Evolutionary conservation across 2,888 invertebrate genomes (phyloP).

Genomic region (Spodoptera exigua): DNA sequence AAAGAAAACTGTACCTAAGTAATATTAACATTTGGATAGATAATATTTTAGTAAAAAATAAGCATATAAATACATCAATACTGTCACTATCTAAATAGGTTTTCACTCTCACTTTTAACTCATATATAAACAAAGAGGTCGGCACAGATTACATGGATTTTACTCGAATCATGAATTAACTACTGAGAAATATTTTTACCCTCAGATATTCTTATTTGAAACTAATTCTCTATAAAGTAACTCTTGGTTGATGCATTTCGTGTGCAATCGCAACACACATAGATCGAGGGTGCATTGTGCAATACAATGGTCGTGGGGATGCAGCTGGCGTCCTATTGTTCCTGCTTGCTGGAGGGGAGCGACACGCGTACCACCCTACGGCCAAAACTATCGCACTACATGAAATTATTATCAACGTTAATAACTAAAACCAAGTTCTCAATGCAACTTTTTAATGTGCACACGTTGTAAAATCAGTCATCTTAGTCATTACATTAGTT

Average conservation of each 20-base stretch:
- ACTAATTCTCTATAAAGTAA: conserved; percentile 6
- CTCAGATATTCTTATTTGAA: background rate
- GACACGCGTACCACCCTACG: conserved; percentile 39
- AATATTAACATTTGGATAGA: too few species aligned
- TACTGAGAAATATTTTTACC: too few species aligned
- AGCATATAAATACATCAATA: too few species aligned
- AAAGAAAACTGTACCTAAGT: too few species aligned
- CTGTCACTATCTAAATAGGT: too few species aligned
- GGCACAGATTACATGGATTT: too few species aligned
- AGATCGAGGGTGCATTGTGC: conserved; percentile 66
- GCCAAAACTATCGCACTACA: conserved; percentile 16
- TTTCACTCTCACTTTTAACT: too few species aligned
- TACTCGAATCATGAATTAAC: too few species aligned
- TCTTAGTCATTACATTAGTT: too few species aligned
- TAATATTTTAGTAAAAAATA: too few species aligned
- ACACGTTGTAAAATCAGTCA: conserved; percentile 21
- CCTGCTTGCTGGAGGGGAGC: conserved; percentile 39
- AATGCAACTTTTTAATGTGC: conserved; percentile 18
- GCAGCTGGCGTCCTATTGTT: conserved; percentile 69
- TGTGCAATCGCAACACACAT: conserved; percentile 52
- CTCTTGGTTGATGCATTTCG: conserved; percentile 28
- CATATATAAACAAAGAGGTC: too few species aligned
- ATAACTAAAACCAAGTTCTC: conserved; percentile 25
- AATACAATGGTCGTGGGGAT: conserved; percentile 58
- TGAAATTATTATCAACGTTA: conserved; percentile 35